phyloP scores from a whole-genome alignment of 2,797 vertebrate genomes.

The Eutrigla gurnardus region DNA sequence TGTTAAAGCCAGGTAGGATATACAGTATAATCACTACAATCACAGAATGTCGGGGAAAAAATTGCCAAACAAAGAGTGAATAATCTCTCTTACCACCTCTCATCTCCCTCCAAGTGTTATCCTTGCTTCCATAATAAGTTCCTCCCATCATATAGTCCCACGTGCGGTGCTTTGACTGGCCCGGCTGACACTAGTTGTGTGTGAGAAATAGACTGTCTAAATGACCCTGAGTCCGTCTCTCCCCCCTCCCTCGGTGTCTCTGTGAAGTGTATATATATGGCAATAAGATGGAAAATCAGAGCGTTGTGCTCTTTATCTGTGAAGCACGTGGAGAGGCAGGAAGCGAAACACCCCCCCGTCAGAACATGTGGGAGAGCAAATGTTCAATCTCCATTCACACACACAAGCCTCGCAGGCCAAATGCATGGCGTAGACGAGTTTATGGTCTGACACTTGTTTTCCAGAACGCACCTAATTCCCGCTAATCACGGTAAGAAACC shows the following conservation, averaged over 20 bases:
- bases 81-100: slow-evolving; percentile 63
- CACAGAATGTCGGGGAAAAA: slow-evolving; percentile 10
- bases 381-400: slow-evolving; percentile 21
- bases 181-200: slow-evolving; percentile 49
- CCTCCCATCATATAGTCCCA: slow-evolving; percentile 38
- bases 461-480: slow-evolving; percentile 30
- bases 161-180: slow-evolving; percentile 38
- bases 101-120: slow-evolving; percentile 42
- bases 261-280: slow-evolving; percentile 71
- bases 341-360: slow-evolving; percentile 29
- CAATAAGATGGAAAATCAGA: slow-evolving; percentile 59
- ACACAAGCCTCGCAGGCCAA: slow-evolving; percentile 19
- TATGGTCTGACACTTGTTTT: slow-evolving; percentile 43
- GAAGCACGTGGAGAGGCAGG: slow-evolving; percentile 12
- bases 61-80: slow-evolving; percentile 45
- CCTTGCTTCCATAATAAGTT: slow-evolving; percentile 45
- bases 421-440: slow-evolving; percentile 12
- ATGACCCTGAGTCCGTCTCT: slow-evolving; percentile 48
- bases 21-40: slow-evolving; percentile 33
- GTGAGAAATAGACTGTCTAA: slow-evolving; percentile 59
- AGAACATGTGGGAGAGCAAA: slow-evolving; percentile 54
- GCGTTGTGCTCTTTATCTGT: slow-evolving; percentile 44
- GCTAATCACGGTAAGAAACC: slow-evolving; percentile 25
- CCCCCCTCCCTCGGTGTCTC: slow-evolving; percentile 48
- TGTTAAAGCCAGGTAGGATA: slow-evolving; percentile 32